Conservation (phyloP, 2,113 vertebrate species). For the Glaucomys volans region DNA sequence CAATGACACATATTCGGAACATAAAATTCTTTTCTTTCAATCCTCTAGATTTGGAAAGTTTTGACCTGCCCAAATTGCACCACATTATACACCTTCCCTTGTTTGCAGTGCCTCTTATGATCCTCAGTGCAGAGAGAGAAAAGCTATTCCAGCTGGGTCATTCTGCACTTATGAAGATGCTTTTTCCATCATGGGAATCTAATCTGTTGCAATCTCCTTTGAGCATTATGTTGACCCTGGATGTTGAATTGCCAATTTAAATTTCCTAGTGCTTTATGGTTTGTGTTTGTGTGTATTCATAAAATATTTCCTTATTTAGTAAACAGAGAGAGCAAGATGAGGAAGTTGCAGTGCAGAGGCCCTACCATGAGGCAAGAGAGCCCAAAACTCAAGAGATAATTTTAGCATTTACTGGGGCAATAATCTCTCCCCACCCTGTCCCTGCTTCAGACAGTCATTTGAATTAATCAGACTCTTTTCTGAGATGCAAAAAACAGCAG, state of each 20-base stretch:
- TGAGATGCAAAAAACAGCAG: constrained; percentile 5
- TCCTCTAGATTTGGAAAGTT: constrained; percentile 83
- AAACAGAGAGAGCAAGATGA: not conserved
- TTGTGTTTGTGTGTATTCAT: not conserved
- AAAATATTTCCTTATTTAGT: not conserved
- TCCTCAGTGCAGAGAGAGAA: constrained; percentile 69
- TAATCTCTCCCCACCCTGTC: not conserved
- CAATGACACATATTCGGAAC: not conserved
- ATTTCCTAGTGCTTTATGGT: constrained; percentile 15
- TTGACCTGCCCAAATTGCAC: constrained; percentile 85
- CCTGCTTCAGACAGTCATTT: not conserved
- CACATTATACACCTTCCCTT: constrained; percentile 79
- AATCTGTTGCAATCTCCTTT: constrained; percentile 72
- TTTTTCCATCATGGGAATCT: constrained; percentile 69
- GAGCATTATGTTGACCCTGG: constrained; percentile 80
- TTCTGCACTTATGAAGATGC: constrained; percentile 72
- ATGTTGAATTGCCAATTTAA: constrained; percentile 84
- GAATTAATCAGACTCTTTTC: constrained; percentile 26
- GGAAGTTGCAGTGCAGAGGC: not conserved
- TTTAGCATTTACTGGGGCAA: not conserved
- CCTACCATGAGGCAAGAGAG: not conserved
- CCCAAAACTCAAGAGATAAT: not conserved
- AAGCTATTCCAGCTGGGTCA: constrained; percentile 26
- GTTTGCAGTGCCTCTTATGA: constrained; percentile 81
- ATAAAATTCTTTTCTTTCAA: not conserved